Percentiles rank a stretch among this genome's conserved stretches.
These are phyloP conservation scores for Myotis brandtii DNA, from an alignment of 2,113 vertebrate species.

Conservation along the genomic window DNA sequence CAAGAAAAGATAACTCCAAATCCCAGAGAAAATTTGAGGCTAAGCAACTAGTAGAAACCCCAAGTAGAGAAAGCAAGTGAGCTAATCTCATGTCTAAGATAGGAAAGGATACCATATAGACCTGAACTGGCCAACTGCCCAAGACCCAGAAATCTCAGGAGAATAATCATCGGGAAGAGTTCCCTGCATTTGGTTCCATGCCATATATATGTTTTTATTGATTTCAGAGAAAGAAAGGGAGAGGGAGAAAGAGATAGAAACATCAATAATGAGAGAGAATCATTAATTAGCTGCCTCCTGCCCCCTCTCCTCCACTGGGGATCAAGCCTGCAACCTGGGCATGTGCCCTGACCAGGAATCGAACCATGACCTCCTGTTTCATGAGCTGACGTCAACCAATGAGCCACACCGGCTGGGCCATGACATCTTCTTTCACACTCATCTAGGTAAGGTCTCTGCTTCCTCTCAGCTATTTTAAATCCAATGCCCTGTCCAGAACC, in stretches of 20 bases:
- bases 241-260: too few relatives aligned
- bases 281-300: too few relatives aligned
- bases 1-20: not conserved
- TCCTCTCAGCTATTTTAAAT: not conserved
- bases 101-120: slow-evolving; percentile 11
- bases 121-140: not conserved
- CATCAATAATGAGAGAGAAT: too few relatives aligned
- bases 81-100: not conserved
- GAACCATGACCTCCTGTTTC: too few relatives aligned
- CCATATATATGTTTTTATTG: not conserved
- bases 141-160: not conserved
- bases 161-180: not conserved
- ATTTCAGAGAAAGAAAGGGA: too few relatives aligned
- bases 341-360: too few relatives aligned
- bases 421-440: not conserved
- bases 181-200: not conserved
- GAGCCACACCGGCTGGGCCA: too few relatives aligned
- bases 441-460: not conserved
- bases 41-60: not conserved
- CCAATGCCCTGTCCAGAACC: not conserved
- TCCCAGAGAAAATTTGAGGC: not conserved
- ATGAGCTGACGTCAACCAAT: too few relatives aligned
- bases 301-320: too few relatives aligned
- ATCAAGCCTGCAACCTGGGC: too few relatives aligned
- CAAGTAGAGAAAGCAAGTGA: not conserved